phyloP scores from a whole-genome alignment of 2,888 invertebrate genomes.

The Calameuta pallipes region DNA sequence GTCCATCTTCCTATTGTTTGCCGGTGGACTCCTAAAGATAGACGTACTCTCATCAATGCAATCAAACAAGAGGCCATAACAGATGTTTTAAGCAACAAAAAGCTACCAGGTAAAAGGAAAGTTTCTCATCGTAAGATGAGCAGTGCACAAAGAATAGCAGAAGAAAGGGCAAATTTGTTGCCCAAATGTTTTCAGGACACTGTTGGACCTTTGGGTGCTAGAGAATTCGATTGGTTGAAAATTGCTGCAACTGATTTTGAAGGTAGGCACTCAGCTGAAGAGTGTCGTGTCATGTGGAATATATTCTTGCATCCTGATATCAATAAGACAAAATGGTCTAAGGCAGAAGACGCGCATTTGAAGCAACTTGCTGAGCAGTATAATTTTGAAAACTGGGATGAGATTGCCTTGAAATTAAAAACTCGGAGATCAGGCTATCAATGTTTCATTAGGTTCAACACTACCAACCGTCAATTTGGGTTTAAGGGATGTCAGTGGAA shows the following conservation, averaged over 20 bases:
- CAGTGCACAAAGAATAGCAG: slow-evolving; percentile 6
- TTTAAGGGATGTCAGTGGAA: slow-evolving; percentile 70
- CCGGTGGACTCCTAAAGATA: slow-evolving; percentile 71
- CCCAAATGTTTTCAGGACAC: slow-evolving; percentile 40
- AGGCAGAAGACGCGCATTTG: slow-evolving; percentile 68
- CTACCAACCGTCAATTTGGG: slow-evolving; percentile 53
- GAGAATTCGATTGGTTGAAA: slow-evolving; percentile 72
- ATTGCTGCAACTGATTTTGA: slow-evolving; percentile 67
- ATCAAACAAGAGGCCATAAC: slow-evolving; percentile 65
- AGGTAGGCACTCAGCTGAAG: slow-evolving; percentile 72
- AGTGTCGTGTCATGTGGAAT: slow-evolving; percentile 79
- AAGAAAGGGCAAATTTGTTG: slow-evolving; percentile 17
- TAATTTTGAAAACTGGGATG: slow-evolving; percentile 75
- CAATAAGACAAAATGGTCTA: slow-evolving; percentile 71
- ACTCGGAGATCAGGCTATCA: slow-evolving; percentile 76
- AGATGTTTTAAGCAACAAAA: slow-evolving; percentile 49
- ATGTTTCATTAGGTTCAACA: slow-evolving; percentile 76
- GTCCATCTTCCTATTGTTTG: slow-evolving; percentile 44
- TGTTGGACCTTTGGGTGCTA: slow-evolving; percentile 42
- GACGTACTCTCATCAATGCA: slow-evolving; percentile 68
- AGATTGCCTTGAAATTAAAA: slow-evolving; percentile 71
- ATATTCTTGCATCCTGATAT: slow-evolving; percentile 77
- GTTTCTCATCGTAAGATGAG: slow-evolving; percentile 32
- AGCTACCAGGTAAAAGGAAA: slow-evolving; percentile 47
- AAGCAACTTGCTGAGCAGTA: slow-evolving; percentile 60